A percentile compares a stretch with the other conserved stretches of the same genome.
Conservation (phyloP, 2,888 invertebrate genomes). For the Lochmaea crataegi region DNA sequence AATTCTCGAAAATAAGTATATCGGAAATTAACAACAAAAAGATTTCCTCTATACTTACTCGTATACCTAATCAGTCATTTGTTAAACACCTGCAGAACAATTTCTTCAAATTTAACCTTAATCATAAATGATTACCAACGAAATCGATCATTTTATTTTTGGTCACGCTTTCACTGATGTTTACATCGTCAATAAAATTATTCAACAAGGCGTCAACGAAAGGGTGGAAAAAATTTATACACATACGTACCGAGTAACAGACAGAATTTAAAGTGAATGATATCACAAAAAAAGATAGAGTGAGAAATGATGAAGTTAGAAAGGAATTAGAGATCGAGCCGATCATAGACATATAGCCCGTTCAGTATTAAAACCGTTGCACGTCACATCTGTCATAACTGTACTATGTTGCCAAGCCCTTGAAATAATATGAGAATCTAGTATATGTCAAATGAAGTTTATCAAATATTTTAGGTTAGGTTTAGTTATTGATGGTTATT, state of each 20-base stretch:
- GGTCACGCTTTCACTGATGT: conserved; percentile 18
- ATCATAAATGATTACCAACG: conserved; percentile 3
- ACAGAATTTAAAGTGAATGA: too few species aligned
- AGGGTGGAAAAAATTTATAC: not conserved
- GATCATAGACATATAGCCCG: too few species aligned
- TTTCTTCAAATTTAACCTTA: conserved; percentile 2
- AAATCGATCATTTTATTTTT: conserved; percentile 12
- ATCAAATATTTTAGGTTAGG: too few species aligned
- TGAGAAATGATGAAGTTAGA: too few species aligned
- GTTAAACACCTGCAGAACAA: not conserved
- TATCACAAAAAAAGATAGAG: too few species aligned
- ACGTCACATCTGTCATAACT: too few species aligned
- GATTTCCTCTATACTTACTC: not conserved
- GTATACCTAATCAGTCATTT: not conserved
- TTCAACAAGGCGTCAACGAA: not conserved
- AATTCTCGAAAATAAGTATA: conserved; percentile 2
- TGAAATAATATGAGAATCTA: too few species aligned
- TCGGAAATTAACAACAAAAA: not conserved
- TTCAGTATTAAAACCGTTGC: too few species aligned
- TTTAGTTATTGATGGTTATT: too few species aligned
- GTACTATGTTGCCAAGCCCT: too few species aligned
- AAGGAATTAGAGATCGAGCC: too few species aligned
- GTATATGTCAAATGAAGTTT: too few species aligned
- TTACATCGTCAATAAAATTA: not conserved
- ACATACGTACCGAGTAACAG: not conserved